Conservation (phyloP, 1,140 invertebrate genomes). For the Thaumatotibia leucotreta region DNA sequence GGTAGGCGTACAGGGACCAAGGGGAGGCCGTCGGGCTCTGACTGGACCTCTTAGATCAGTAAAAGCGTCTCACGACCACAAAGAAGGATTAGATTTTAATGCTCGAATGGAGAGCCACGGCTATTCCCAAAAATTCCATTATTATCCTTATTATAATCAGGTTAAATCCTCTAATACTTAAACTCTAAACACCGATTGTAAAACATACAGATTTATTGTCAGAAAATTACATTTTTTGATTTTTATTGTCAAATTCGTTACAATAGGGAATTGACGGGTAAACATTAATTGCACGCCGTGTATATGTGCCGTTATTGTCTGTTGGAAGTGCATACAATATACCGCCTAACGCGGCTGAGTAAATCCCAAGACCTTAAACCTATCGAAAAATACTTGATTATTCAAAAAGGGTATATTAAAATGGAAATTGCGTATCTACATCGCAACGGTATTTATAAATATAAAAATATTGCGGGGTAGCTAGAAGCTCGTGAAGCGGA, state of each 20-base stretch:
- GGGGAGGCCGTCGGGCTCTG: conserved; percentile 36
- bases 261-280: conserved; percentile 15
- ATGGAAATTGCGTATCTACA: conserved; percentile 45
- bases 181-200: conserved; percentile 14
- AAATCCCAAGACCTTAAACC: conserved; percentile 40
- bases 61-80: background rate
- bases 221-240: background rate
- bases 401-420: conserved; percentile 52
- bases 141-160: background rate
- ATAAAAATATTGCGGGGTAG: conserved; percentile 61
- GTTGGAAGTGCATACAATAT: conserved; percentile 10
- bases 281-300: conserved; percentile 1
- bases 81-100: background rate
- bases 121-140: background rate
- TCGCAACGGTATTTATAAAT: conserved; percentile 48
- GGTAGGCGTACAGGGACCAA: background rate
- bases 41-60: conserved; percentile 21
- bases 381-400: conserved; percentile 63
- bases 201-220: conserved; percentile 16
- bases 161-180: conserved; percentile 1
- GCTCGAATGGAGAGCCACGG: background rate
- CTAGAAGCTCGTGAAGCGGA: conserved; percentile 54
- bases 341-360: conserved; percentile 4
- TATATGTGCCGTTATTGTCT: conserved; percentile 14
- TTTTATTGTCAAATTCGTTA: conserved; percentile 12